A percentile compares a stretch with the other conserved stretches of the same genome.
Conservation (phyloP, 2,797 vertebrate genomes). For the Sebastes flavidus region DNA sequence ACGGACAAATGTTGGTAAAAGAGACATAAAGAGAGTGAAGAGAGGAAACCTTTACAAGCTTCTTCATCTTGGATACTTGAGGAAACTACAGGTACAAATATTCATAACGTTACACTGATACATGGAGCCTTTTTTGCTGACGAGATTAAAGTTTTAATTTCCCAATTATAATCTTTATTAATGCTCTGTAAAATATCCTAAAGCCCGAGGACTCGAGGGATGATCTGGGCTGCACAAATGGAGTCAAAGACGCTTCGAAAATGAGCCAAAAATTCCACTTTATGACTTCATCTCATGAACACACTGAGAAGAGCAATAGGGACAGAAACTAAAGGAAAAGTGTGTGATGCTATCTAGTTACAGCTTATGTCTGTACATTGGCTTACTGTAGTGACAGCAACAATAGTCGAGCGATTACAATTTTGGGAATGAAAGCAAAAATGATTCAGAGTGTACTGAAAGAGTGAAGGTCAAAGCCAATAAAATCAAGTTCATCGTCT, state of each 20-base stretch:
- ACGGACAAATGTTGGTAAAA: neutral
- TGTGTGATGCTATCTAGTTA: neutral
- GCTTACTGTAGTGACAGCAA: neutral
- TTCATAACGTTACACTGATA: neutral
- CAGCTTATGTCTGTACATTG: neutral
- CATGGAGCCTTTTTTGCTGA: neutral
- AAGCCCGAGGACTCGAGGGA: neutral
- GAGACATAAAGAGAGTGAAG: neutral
- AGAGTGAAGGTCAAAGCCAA: neutral
- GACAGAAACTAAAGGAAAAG: too few species aligned
- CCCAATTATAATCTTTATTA: neutral
- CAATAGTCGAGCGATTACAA: neutral
- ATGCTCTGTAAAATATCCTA: neutral
- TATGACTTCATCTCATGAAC: neutral
- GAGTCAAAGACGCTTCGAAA: neutral
- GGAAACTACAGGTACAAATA: neutral
- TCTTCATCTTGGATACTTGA: neutral
- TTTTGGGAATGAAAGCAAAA: neutral
- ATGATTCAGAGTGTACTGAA: neutral
- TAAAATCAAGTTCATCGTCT: too few species aligned
- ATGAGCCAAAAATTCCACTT: neutral
- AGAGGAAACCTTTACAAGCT: neutral
- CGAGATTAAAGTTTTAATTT: neutral
- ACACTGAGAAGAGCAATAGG: too few species aligned
- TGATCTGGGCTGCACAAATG: neutral